These are phyloP conservation scores for Sipha maydis DNA, from an alignment of 2,888 invertebrate species.

Conservation along the genomic window DNA sequence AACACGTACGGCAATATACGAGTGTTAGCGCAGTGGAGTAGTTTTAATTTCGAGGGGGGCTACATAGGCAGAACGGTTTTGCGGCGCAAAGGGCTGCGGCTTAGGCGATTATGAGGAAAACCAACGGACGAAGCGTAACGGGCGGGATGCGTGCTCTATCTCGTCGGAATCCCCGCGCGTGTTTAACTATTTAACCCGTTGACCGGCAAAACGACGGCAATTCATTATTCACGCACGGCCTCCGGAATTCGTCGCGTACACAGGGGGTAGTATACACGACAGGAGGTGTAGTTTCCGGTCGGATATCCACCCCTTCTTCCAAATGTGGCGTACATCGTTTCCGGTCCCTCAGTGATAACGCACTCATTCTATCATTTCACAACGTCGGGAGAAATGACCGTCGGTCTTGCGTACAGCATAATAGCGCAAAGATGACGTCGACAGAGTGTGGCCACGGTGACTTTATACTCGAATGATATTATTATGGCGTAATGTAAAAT, in stretches of 20 bases:
- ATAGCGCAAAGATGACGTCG: background rate
- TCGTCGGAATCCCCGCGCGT: conserved; percentile 49
- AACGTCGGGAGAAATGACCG: conserved; percentile 1
- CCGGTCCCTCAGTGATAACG: conserved; percentile 34
- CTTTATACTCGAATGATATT: too few relatives aligned
- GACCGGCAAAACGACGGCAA: conserved; percentile 58
- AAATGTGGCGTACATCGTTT: background rate
- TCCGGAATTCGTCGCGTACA: conserved; percentile 19
- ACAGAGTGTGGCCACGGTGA: background rate
- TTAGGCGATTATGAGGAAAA: conserved; percentile 35
- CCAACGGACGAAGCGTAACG: background rate
- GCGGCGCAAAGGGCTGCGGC: conserved; percentile 28
- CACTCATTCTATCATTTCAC: background rate
- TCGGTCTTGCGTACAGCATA: background rate
- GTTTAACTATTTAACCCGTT: conserved; percentile 61
- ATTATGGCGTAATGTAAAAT: too few relatives aligned
- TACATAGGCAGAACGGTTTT: background rate
- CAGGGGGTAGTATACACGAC: too few relatives aligned
- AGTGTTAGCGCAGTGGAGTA: background rate
- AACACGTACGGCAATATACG: background rate
- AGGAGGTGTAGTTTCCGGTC: conserved; percentile 14
- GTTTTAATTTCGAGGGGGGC: background rate
- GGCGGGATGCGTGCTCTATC: conserved; percentile 47
- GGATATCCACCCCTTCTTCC: conserved; percentile 5
- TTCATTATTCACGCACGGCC: conserved; percentile 57